Percentiles rank a stretch among this genome's conserved stretches.
Evolutionary conservation across 2,113 vertebrate species (phyloP).

Genomic region (Anoura caudifer): DNA sequence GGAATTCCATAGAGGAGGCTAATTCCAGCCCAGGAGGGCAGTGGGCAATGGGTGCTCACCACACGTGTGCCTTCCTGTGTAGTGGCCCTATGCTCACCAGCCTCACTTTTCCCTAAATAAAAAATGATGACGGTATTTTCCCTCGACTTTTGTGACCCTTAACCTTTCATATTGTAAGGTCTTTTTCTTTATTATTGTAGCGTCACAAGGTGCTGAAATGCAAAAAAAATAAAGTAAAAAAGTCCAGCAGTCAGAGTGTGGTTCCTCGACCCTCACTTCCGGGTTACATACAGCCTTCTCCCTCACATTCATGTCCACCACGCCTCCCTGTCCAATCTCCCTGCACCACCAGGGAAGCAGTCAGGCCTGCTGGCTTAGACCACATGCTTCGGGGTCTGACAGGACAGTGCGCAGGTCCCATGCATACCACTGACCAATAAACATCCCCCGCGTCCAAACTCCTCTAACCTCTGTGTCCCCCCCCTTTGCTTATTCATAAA

Average conservation of each 20-base stretch:
- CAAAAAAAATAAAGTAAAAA: neutral
- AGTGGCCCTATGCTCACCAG: neutral
- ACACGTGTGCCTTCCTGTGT: slow-evolving; percentile 29
- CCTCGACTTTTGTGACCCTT: slow-evolving; percentile 43
- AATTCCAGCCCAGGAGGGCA: slow-evolving; percentile 54
- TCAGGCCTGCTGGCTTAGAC: neutral
- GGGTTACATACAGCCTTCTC: neutral
- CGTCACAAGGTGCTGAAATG: neutral
- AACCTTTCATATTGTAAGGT: neutral
- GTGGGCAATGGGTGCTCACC: slow-evolving; percentile 65
- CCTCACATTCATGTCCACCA: neutral
- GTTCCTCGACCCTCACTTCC: neutral
- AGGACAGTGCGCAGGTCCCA: neutral
- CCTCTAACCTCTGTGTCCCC: neutral
- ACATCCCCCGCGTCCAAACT: accelerated
- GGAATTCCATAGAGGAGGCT: slow-evolving; percentile 38
- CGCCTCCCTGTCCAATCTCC: neutral
- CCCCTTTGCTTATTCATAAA: neutral
- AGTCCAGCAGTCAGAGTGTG: neutral
- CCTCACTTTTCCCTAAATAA: neutral
- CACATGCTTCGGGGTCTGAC: neutral
- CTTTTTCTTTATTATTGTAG: neutral
- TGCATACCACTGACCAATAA: neutral
- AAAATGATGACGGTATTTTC: neutral
- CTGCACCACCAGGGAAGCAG: neutral